Evolutionary conservation across 2,888 invertebrate species (phyloP).

Genomic region (Tipula vernalis): DNA sequence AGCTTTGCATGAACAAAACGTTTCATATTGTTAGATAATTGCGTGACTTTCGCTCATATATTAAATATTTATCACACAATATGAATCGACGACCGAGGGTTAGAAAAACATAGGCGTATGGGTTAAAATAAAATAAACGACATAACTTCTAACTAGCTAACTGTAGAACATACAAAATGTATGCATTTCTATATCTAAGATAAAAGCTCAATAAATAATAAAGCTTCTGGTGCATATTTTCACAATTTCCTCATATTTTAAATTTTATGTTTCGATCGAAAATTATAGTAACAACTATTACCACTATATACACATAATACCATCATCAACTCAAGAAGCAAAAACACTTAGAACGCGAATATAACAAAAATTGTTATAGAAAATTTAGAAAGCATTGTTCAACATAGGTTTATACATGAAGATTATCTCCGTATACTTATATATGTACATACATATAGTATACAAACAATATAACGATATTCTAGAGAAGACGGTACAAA

Average conservation of each 20-base stretch:
- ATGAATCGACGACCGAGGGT: neutral
- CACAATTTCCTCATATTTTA: neutral
- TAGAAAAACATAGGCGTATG: neutral
- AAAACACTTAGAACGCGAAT: neutral
- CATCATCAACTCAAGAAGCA: neutral
- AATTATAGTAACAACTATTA: neutral
- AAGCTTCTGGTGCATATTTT: neutral
- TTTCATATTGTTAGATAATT: neutral
- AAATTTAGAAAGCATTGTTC: neutral
- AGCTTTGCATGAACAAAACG: neutral
- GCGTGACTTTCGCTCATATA: neutral
- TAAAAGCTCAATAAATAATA: neutral
- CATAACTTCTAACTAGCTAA: neutral
- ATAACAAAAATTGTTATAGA: neutral
- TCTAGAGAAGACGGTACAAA: neutral
- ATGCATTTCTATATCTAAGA: neutral
- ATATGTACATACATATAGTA: neutral
- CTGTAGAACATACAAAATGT: neutral
- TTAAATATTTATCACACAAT: neutral
- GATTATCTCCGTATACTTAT: neutral
- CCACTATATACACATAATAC: too few species aligned
- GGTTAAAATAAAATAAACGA: neutral
- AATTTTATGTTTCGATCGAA: neutral
- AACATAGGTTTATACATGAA: neutral
- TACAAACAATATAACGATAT: neutral